Percentiles rank a stretch among this genome's conserved stretches.
Evolutionary conservation across 1,140 invertebrate genomes (phyloP).

Genomic region (Pachypeltis micranthus): DNA sequence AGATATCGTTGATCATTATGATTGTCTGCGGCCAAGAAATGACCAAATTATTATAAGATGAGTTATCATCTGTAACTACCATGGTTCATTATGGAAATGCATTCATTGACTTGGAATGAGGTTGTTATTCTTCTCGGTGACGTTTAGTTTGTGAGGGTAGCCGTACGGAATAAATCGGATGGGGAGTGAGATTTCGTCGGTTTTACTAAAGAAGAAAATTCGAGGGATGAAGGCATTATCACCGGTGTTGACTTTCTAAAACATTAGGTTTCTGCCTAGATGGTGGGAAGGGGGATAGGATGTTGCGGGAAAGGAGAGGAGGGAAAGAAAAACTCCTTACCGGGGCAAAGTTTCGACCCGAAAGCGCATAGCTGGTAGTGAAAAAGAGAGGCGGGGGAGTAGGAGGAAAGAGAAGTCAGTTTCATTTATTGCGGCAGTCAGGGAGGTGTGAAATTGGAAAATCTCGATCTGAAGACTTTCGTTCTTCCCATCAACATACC

Average conservation of each 20-base stretch:
- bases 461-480: slow-evolving; percentile 16
- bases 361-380: too few species aligned
- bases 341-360: background rate
- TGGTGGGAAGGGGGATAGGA: background rate
- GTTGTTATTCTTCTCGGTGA: too few species aligned
- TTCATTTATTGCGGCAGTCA: slow-evolving; percentile 19
- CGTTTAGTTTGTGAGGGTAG: too few species aligned
- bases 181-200: background rate
- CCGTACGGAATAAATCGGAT: background rate
- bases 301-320: background rate
- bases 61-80: too few species aligned
- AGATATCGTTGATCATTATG: too few species aligned
- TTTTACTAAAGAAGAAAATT: too few species aligned
- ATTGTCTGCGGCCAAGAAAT: too few species aligned
- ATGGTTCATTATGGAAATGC: too few species aligned
- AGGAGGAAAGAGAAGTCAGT: slow-evolving; percentile 10
- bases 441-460: slow-evolving; percentile 22
- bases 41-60: too few species aligned
- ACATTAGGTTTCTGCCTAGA: slow-evolving; percentile 14
- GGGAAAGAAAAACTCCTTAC: background rate
- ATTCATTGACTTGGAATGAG: too few species aligned
- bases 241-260: slow-evolving; percentile 20
- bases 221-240: slow-evolving; percentile 22
- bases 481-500: slow-evolving; percentile 7
- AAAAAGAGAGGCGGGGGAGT: too few species aligned